phyloP scores from a whole-genome alignment of 2,888 invertebrate genomes.

The Hipparchia semele region DNA sequence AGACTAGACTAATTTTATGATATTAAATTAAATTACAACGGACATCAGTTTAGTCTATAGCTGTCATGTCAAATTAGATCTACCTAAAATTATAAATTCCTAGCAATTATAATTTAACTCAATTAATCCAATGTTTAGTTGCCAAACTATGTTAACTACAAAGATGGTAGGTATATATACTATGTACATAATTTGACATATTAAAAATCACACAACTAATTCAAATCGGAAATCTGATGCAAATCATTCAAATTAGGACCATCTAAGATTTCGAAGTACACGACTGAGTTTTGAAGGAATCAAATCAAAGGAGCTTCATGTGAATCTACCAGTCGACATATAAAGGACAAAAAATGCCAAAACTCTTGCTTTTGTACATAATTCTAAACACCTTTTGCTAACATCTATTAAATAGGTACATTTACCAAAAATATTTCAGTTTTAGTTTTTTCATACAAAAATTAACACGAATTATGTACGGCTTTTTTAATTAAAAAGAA shows the following conservation, averaged over 20 bases:
- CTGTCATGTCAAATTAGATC: not conserved
- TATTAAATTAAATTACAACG: slow-evolving; percentile 3
- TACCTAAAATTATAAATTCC: slow-evolving; percentile 7
- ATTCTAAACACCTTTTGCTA: not conserved
- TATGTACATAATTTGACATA: no score
- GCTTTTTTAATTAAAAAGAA: no score
- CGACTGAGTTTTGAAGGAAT: not conserved
- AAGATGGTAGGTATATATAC: not conserved
- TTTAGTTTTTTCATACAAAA: no score
- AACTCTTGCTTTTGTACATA: not conserved
- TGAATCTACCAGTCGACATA: not conserved
- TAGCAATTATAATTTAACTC: slow-evolving; percentile 11
- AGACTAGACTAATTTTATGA: not conserved
- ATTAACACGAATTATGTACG: no score
- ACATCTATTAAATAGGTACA: no score
- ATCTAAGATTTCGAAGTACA: not conserved
- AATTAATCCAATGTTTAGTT: slow-evolving; percentile 2
- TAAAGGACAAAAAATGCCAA: no score
- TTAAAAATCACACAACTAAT: no score
- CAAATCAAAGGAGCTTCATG: not conserved
- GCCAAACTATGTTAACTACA: not conserved
- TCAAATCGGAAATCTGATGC: no score
- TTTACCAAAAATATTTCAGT: no score
- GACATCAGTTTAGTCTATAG: not conserved
- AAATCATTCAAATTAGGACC: not conserved